These are phyloP conservation scores for Colius striatus DNA, from an alignment of 2,113 vertebrate genomes.

Conservation along the genomic window DNA sequence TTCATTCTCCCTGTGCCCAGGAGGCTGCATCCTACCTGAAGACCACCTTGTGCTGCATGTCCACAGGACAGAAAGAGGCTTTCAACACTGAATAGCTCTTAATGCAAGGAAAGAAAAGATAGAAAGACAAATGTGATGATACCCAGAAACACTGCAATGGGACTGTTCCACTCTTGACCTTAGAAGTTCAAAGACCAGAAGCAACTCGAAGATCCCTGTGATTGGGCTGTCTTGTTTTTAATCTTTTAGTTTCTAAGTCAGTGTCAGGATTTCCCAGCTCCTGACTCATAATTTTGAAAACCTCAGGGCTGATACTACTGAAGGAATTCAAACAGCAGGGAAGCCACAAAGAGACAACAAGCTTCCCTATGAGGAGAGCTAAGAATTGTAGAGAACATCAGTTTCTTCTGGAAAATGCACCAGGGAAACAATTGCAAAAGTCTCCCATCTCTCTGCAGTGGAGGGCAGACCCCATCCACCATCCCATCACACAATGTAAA, in stretches of 20 bases:
- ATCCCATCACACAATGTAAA: neutral
- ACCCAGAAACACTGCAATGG: accelerated
- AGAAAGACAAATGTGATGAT: neutral
- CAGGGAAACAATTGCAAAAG: neutral
- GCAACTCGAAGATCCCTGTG: neutral
- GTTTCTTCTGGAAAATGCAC: neutral
- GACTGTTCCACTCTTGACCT: neutral
- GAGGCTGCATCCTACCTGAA: neutral
- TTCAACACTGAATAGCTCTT: neutral
- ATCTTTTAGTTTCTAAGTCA: conserved; percentile 38
- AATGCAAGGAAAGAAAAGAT: neutral
- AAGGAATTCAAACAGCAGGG: neutral
- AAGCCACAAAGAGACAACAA: neutral
- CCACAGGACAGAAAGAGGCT: neutral
- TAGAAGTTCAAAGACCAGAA: neutral
- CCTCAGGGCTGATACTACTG: neutral
- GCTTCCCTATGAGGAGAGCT: neutral
- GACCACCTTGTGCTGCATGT: accelerated
- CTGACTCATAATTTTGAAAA: neutral
- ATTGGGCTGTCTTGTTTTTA: neutral
- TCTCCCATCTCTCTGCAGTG: neutral
- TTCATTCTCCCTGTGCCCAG: neutral
- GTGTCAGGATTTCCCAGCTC: neutral
- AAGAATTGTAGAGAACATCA: neutral
- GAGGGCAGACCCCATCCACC: neutral